These are phyloP conservation scores for Euleptes europaea DNA, from an alignment of 2,113 vertebrate species.

Conservation along the genomic window DNA sequence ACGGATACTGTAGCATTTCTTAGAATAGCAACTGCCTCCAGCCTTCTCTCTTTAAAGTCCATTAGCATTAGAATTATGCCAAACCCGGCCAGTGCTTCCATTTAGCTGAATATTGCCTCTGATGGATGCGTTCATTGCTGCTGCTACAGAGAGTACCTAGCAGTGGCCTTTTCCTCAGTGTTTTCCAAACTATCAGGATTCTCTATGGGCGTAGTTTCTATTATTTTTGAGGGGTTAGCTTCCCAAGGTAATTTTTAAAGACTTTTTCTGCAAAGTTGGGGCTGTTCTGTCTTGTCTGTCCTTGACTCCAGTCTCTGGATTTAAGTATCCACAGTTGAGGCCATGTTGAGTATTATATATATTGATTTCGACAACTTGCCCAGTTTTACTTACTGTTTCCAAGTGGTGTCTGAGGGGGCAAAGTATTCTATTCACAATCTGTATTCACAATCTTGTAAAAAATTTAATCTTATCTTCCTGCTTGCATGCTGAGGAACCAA, in stretches of 20 bases:
- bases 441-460: not conserved
- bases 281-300: no score
- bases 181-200: not conserved
- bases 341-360: no score
- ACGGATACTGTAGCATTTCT: not conserved
- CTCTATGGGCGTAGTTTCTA: no score
- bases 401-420: not conserved
- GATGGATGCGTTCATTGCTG: not conserved
- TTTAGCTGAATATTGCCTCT: not conserved
- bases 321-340: no score
- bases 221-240: no score
- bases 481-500: not conserved
- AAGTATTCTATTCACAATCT: not conserved
- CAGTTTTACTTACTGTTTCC: not conserved
- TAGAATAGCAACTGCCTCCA: constrained; percentile 8
- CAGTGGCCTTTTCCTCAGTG: not conserved
- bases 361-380: not conserved
- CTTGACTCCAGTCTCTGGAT: no score
- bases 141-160: not conserved
- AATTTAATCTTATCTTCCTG: not conserved
- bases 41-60: not conserved
- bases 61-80: constrained; percentile 7
- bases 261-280: no score
- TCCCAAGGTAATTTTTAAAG: no score
- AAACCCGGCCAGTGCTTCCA: not conserved